Percentiles rank a stretch among this genome's conserved stretches.
These are phyloP conservation scores for Leucoma salicis DNA, from an alignment of 2,888 invertebrate species.

Conservation along the genomic window DNA sequence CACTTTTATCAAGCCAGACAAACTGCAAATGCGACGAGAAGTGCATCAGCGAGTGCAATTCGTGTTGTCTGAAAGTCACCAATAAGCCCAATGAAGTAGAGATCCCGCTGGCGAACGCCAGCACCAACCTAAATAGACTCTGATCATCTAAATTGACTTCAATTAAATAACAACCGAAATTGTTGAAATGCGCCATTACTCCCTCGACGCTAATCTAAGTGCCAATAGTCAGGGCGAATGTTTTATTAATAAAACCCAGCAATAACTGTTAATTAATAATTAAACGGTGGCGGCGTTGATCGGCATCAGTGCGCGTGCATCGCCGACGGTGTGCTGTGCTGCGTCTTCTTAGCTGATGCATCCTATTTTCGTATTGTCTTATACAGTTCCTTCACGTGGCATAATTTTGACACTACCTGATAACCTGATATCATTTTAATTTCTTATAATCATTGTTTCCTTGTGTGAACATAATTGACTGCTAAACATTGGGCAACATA, in stretches of 20 bases:
- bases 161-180: slow-evolving; percentile 83
- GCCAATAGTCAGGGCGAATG: slow-evolving; percentile 81
- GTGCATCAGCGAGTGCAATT: slow-evolving; percentile 81
- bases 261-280: slow-evolving; percentile 79
- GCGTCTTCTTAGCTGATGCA: slow-evolving; percentile 20
- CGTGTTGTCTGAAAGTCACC: slow-evolving; percentile 82
- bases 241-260: slow-evolving; percentile 77
- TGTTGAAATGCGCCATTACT: slow-evolving; percentile 83
- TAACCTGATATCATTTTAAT: too few species aligned
- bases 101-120: slow-evolving; percentile 80
- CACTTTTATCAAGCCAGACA: slow-evolving; percentile 39
- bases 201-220: slow-evolving; percentile 81
- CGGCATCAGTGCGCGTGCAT: slow-evolving; percentile 57
- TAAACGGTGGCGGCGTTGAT: slow-evolving; percentile 63
- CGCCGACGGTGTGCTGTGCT: slow-evolving; percentile 22
- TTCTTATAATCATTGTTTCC: too few species aligned
- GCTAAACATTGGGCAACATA: too few species aligned
- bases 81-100: slow-evolving; percentile 82
- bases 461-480: too few species aligned
- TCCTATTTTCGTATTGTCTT: neutral
- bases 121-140: slow-evolving; percentile 83
- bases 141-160: slow-evolving; percentile 83
- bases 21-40: slow-evolving; percentile 68
- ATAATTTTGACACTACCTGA: too few species aligned
- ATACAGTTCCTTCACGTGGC: too few species aligned